Conservation (phyloP, 1,140 invertebrate genomes). For the Pogonomyrmex barbatus region DNA sequence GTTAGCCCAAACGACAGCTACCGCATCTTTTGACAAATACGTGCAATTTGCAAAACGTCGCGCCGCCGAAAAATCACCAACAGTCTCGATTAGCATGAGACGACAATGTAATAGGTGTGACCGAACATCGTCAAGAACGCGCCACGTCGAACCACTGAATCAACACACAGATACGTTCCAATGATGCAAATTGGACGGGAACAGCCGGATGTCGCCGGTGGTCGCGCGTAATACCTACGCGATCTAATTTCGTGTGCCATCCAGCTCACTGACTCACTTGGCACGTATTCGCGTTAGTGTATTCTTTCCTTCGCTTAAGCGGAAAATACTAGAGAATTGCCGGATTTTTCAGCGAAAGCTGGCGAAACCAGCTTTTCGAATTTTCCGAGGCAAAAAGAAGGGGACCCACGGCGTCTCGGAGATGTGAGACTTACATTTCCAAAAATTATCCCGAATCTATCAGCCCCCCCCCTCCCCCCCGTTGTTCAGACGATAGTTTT, state of each 20-base stretch:
- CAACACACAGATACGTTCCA: slow-evolving; percentile 70
- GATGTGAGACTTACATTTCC: background rate
- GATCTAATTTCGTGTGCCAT: slow-evolving; percentile 75
- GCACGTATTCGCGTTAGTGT: slow-evolving; percentile 62
- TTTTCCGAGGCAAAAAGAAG: background rate
- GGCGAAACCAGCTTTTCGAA: background rate
- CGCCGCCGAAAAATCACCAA: slow-evolving; percentile 22
- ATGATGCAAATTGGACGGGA: slow-evolving; percentile 68
- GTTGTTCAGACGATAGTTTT: background rate
- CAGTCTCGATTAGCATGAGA: slow-evolving; percentile 43
- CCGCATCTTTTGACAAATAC: slow-evolving; percentile 27
- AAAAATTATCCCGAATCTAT: background rate
- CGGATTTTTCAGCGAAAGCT: slow-evolving; percentile 58
- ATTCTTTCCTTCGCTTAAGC: slow-evolving; percentile 66
- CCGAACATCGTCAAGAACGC: slow-evolving; percentile 2
- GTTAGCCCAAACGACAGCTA: slow-evolving; percentile 20
- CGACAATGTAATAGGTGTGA: slow-evolving; percentile 64
- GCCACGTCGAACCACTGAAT: slow-evolving; percentile 63
- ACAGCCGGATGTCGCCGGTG: slow-evolving; percentile 61
- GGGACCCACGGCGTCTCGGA: background rate
- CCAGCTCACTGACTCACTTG: slow-evolving; percentile 77
- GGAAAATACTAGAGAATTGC: slow-evolving; percentile 57
- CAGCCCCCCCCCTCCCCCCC: too few species aligned
- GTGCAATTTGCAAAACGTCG: slow-evolving; percentile 50
- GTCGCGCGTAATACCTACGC: slow-evolving; percentile 66